Conservation (phyloP, 2,797 vertebrate genomes). For the Onychomys arenicola region DNA sequence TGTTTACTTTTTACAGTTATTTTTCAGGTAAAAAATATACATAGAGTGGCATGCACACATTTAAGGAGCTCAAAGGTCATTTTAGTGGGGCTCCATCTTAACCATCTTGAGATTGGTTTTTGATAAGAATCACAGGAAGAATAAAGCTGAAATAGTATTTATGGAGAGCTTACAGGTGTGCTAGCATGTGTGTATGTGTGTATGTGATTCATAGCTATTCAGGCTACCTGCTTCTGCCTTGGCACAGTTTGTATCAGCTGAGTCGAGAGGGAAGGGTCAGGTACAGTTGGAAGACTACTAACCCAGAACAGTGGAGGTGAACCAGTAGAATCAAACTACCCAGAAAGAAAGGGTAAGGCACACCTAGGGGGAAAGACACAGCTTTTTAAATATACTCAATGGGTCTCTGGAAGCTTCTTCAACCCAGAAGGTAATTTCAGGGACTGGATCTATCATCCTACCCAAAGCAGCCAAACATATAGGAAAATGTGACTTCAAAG, state of each 20-base stretch:
- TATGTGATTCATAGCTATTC: neutral
- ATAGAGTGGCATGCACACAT: neutral
- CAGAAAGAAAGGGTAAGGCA: neutral
- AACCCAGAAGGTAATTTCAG: neutral
- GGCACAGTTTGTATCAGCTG: neutral
- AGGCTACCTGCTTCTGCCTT: neutral
- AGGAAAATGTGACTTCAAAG: neutral
- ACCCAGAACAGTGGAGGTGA: neutral
- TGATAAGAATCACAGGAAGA: neutral
- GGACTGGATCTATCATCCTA: neutral
- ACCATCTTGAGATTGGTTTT: neutral
- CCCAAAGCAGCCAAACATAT: neutral
- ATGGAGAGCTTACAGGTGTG: neutral
- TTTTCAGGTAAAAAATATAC: neutral
- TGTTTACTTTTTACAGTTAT: neutral
- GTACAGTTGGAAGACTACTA: neutral
- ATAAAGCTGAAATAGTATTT: neutral
- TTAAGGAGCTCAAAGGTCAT: neutral
- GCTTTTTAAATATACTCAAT: neutral
- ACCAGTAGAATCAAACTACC: too few species aligned
- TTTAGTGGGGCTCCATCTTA: neutral
- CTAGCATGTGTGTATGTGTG: neutral
- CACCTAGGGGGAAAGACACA: neutral
- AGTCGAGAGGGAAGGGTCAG: neutral
- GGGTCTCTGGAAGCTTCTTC: neutral